phyloP scores from a whole-genome alignment of 2,113 vertebrate species.

The Calcarius ornatus region DNA sequence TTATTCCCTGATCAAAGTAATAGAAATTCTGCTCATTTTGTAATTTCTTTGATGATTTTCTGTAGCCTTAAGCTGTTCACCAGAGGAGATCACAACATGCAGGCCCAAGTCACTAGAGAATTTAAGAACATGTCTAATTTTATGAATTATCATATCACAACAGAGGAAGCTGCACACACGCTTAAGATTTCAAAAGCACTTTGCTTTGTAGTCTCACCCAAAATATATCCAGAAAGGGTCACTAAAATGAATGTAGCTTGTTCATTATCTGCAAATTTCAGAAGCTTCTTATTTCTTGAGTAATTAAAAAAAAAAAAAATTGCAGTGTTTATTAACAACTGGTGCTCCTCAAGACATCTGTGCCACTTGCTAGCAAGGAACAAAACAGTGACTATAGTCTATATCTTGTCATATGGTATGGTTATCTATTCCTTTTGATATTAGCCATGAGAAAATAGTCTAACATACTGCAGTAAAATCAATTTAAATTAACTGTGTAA shows the following conservation, averaged over 20 bases:
- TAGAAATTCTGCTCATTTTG: slow-evolving; percentile 53
- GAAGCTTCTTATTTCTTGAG: neutral
- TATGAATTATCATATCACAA: slow-evolving; percentile 32
- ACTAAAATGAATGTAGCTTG: neutral
- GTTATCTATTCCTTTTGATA: slow-evolving; percentile 3
- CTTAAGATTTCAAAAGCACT: slow-evolving; percentile 38
- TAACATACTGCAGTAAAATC: neutral
- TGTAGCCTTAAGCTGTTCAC: slow-evolving; percentile 54
- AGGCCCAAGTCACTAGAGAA: slow-evolving; percentile 14
- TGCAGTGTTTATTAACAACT: neutral
- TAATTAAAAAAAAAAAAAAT: neutral
- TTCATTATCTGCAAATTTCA: slow-evolving; percentile 22
- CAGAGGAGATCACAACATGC: neutral
- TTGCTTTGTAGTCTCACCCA: neutral
- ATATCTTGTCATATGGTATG: neutral
- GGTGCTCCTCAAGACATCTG: neutral
- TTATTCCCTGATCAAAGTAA: slow-evolving; percentile 58
- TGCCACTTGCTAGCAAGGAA: neutral
- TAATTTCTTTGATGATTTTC: slow-evolving; percentile 59
- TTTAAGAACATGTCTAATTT: slow-evolving; percentile 37
- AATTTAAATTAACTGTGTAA: neutral
- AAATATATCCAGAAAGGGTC: neutral
- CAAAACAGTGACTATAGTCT: neutral
- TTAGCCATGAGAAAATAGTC: neutral
- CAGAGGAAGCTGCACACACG: slow-evolving; percentile 1